Percentiles rank a stretch among this genome's conserved stretches.
phyloP scores from a whole-genome alignment of 2,888 invertebrate genomes.

The Drosophila borealis region DNA sequence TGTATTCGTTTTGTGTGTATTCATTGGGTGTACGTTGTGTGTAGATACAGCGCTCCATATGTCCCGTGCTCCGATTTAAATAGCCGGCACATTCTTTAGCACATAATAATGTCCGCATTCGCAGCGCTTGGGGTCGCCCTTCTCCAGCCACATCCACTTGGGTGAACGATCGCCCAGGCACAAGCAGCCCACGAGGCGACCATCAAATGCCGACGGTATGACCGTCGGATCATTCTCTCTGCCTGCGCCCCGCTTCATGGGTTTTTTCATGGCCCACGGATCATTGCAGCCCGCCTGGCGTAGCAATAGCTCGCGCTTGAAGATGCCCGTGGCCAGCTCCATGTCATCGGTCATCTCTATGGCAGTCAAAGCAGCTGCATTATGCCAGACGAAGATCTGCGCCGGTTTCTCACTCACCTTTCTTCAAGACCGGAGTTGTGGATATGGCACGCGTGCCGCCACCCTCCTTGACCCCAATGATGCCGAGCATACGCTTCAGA shows the following conservation, averaged over 20 bases:
- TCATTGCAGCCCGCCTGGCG: slow-evolving; percentile 93
- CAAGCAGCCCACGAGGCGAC: slow-evolving; percentile 96
- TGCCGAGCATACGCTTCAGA: slow-evolving; percentile 25
- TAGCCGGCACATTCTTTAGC: slow-evolving; percentile 90
- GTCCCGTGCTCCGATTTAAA: slow-evolving; percentile 85
- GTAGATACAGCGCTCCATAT: slow-evolving; percentile 11
- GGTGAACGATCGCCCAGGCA: slow-evolving; percentile 96
- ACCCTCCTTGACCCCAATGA: slow-evolving; percentile 8
- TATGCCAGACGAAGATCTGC: neutral
- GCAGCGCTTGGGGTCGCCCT: slow-evolving; percentile 95
- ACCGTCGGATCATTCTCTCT: slow-evolving; percentile 93
- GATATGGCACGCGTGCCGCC: slow-evolving; percentile 48
- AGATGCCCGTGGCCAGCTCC: slow-evolving; percentile 96
- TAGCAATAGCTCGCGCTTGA: slow-evolving; percentile 94
- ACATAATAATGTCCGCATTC: slow-evolving; percentile 99
- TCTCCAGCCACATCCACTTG: slow-evolving; percentile 97
- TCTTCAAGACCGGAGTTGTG: slow-evolving; percentile 38
- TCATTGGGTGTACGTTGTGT: neutral
- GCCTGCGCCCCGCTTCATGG: slow-evolving; percentile 91
- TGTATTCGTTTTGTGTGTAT: slow-evolving; percentile 10
- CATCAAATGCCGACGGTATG: slow-evolving; percentile 95
- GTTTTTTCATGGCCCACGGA: slow-evolving; percentile 91
- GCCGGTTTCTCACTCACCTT: slow-evolving; percentile 48
- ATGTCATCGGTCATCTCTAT: slow-evolving; percentile 93
- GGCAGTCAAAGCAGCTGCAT: neutral